Base-by-base conservation (phyloP, 2,113 vertebrate genomes). In the Pelmatolapia mariae region DNA sequence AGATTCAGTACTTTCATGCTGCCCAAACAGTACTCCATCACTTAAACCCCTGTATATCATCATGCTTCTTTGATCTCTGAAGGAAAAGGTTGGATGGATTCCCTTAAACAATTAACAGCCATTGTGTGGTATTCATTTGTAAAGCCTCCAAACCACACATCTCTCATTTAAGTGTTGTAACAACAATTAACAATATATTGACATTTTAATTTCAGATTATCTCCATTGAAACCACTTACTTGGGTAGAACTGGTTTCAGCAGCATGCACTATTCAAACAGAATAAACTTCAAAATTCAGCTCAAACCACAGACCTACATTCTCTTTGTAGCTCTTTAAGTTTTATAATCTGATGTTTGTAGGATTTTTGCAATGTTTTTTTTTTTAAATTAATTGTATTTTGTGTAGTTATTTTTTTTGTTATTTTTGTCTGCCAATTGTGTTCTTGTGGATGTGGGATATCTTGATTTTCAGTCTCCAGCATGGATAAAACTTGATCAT, bases 201-300 rank as follows among this genome's bases (percentile, higher is more conserved):
- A 76, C 16, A 12, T 47, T 76, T 76, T 47, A 76, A 76, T 29
- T 1, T 50, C 43, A 19, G 43, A 76, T 76, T 5, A 16, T 31
- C 24, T 76, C 71, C 15, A 47, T 3, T 19, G 43, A 76, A 29
- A 76, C 68, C 33, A 22, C 18, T 36, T n/a, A 36, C 31, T 6
- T 36, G 31, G 29, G 8, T 7, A 1, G 16, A 63, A 11, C 5
- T 76, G 68, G 5, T 29, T 73, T 45, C 66, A 45, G 38, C n/a
- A 73, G 50, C 19, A 19, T 52, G 66, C 38, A 0, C 66, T 16
- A 5, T 76, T 47, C 40, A 76, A 7, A 47, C 3, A 0, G 16
- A 76, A 76, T 47, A 3, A 76, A 47, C 71, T 12, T 10, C n/a
- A 24, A 24, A 54, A 4, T 3, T 10, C n/a, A 12, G 18, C n/a